These are phyloP conservation scores for Perdita meconis DNA, from an alignment of 2,888 invertebrate genomes.

Conservation along the genomic window DNA sequence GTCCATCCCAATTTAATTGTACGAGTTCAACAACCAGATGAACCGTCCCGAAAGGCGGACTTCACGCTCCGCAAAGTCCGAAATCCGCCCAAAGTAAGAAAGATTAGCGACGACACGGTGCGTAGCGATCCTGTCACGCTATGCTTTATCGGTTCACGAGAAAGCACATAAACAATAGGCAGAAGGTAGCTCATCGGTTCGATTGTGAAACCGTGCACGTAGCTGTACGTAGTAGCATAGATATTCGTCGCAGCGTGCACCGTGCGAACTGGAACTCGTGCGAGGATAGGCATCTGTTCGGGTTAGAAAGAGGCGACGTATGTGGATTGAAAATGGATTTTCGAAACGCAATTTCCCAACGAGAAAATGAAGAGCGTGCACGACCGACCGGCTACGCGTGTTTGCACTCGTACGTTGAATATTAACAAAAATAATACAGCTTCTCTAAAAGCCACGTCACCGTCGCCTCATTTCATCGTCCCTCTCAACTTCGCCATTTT, in stretches of 20 bases:
- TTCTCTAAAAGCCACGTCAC: conserved; percentile 19
- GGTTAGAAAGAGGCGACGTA: conserved; percentile 61
- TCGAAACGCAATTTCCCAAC: conserved; percentile 74
- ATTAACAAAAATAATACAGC: conserved; percentile 67
- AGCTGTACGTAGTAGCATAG: conserved; percentile 40
- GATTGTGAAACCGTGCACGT: conserved; percentile 45
- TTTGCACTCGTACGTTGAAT: conserved; percentile 63
- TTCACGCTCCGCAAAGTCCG: background rate
- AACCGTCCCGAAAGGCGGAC: too few relatives aligned
- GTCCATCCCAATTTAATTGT: too few relatives aligned
- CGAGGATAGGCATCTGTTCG: conserved; percentile 39
- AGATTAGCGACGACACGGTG: background rate
- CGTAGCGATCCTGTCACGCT: background rate
- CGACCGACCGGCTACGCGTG: conserved; percentile 49
- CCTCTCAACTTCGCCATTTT: background rate
- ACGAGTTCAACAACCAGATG: too few relatives aligned
- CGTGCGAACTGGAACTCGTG: conserved; percentile 51
- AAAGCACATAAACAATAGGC: conserved; percentile 42
- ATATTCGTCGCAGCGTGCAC: conserved; percentile 43
- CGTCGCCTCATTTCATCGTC: conserved; percentile 33
- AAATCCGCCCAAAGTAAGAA: background rate
- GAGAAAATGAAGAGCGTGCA: conserved; percentile 75
- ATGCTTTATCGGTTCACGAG: conserved; percentile 8
- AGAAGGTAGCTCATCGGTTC: conserved; percentile 30
- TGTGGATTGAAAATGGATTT: conserved; percentile 76